These are phyloP conservation scores for Amblyjoppa proteus DNA, from an alignment of 2,888 invertebrate genomes.

Conservation along the genomic window DNA sequence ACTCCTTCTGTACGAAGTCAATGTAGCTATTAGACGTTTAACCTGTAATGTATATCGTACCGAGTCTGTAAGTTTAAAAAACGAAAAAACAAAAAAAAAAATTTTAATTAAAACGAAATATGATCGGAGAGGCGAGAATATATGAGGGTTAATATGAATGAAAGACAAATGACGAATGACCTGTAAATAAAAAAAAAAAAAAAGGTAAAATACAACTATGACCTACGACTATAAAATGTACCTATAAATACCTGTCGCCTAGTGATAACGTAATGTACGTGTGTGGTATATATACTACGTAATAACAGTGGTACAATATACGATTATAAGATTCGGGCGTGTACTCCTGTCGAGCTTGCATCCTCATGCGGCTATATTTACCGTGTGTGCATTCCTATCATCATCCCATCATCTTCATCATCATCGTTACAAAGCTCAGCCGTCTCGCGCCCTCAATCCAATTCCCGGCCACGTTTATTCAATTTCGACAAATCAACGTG, in stretches of 20 bases:
- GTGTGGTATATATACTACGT: constrained; percentile 46
- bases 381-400: constrained; percentile 54
- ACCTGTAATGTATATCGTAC: constrained; percentile 57
- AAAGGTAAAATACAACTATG: constrained; percentile 45
- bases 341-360: constrained; percentile 70
- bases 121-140: constrained; percentile 2
- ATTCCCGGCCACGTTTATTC: constrained; percentile 62
- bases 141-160: constrained; percentile 42
- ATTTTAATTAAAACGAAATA: constrained; percentile 36
- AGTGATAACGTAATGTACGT: constrained; percentile 43
- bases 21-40: constrained; percentile 71
- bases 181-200: constrained; percentile 52
- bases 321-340: constrained; percentile 59
- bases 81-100: constrained; percentile 50
- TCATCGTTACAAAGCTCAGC: constrained; percentile 48
- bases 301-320: constrained; percentile 42
- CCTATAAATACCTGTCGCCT: constrained; percentile 55
- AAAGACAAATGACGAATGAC: constrained; percentile 29
- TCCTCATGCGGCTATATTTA: constrained; percentile 50
- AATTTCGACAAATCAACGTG: constrained; percentile 61
- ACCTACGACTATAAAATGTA: constrained; percentile 52
- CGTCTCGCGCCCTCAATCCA: constrained; percentile 43
- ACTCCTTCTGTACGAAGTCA: constrained; percentile 77
- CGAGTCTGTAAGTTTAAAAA: constrained; percentile 30
- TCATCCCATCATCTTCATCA: constrained; percentile 53